These are phyloP conservation scores for Apolygus lucorum DNA, from an alignment of 1,140 invertebrate genomes.

Conservation along the genomic window DNA sequence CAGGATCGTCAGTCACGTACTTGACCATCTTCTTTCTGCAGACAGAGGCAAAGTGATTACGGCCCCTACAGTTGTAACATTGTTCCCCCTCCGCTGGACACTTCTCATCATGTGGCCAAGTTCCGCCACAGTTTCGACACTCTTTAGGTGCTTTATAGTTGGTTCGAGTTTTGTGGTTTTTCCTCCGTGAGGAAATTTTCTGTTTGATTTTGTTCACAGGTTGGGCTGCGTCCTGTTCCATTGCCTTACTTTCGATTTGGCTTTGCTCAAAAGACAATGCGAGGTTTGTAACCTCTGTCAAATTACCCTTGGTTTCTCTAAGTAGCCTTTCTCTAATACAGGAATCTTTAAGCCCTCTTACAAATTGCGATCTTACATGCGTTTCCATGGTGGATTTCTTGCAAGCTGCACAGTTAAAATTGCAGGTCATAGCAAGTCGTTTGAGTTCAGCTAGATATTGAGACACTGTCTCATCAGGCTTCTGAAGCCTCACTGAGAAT, in stretches of 20 bases:
- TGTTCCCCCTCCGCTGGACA: background rate
- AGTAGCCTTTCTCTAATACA: background rate
- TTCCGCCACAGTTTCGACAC: background rate
- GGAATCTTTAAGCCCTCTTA: background rate
- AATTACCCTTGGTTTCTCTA: background rate
- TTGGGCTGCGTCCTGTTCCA: background rate
- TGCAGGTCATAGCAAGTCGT: background rate
- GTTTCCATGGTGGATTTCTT: background rate
- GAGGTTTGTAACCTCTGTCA: background rate
- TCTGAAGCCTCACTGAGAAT: background rate
- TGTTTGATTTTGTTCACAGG: background rate
- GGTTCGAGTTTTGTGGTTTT: background rate
- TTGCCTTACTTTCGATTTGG: background rate
- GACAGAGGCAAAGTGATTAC: background rate
- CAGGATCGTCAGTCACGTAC: background rate
- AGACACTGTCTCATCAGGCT: background rate
- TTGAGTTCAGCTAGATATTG: background rate
- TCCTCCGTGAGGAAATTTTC: background rate
- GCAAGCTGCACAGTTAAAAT: background rate
- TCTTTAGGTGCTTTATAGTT: background rate
- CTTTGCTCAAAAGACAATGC: background rate
- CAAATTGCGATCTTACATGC: background rate
- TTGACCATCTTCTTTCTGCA: background rate
- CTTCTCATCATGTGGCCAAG: background rate
- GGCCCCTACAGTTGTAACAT: background rate